Evolutionary conservation across 2,888 invertebrate species (phyloP).

Genomic region (Trichogramma dendrolimi): DNA sequence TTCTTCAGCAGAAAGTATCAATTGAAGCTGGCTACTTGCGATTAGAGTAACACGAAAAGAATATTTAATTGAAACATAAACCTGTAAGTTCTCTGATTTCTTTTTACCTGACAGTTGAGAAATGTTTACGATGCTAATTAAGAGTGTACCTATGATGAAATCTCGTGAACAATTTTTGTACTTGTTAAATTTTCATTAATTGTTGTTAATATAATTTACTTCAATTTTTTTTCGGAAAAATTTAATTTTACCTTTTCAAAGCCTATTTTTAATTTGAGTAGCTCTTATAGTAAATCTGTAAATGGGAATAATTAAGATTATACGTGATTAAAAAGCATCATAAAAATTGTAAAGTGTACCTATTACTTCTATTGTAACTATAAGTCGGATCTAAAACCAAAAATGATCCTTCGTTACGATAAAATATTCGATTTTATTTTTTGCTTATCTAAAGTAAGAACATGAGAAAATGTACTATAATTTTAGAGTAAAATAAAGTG

Average conservation of each 20-base stretch:
- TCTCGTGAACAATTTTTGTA: no score
- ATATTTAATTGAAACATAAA: no score
- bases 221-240: no score
- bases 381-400: conserved; percentile 40
- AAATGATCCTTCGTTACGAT: conserved; percentile 24
- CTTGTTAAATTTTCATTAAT: no score
- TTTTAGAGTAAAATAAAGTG: conserved; percentile 43
- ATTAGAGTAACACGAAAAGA: no score
- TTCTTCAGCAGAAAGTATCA: no score
- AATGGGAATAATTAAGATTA: conserved; percentile 25
- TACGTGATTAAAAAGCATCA: conserved; percentile 23
- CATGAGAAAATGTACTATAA: conserved; percentile 47
- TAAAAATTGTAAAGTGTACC: conserved; percentile 48
- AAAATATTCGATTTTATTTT: conserved; percentile 46
- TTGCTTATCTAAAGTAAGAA: conserved; percentile 46
- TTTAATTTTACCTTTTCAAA: no score
- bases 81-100: background rate
- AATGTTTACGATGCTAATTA: no score
- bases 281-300: conserved; percentile 2
- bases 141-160: no score
- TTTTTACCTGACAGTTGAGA: no score
- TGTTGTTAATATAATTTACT: no score
- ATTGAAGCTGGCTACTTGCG: no score
- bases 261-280: conserved; percentile 23
- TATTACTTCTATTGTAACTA: conserved; percentile 33